Base-by-base conservation (phyloP, 1,140 invertebrate species). In the Meloidogyne exigua region DNA sequence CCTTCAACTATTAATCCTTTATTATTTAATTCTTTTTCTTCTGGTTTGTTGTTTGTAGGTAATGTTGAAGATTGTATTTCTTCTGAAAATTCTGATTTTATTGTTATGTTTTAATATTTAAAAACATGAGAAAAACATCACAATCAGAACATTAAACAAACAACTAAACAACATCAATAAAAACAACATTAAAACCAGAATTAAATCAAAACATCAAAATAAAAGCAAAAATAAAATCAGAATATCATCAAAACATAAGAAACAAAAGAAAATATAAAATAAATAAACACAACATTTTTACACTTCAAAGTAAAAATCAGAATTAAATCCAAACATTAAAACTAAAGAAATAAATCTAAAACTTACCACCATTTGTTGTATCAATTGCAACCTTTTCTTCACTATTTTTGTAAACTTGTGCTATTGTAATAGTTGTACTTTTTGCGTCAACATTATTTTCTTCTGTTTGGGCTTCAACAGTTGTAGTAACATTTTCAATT, bases 401-500 rank as follows among this genome's bases (percentile, higher is more conserved):
- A 13, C 36, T 23, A 68, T 68, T 28, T 32, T 36, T 69, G n/a
- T 69, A 39, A 69, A 25, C 15, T 69, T 39, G 68, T 15, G 62
- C 63, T 5, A 23, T 66, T 36, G n/a, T 36, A 63, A 36, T 42
- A 25, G 62, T 78, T 3, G 62, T 67, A 42, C 44, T 64, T n/a
- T 62, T 63, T 21, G 23, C n/a, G 42, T 67, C 49, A 2, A 39
- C 4, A 49, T n/a, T 28, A 12, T 64, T 74, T 75, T 44, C 63
- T 76, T 68, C 68, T 26, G 76, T n/a, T 68, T 57, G 69, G 32
- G 68, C 23, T 65, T 36, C 32, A 15, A 28, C 28, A 26, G n/a
- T 62, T 39, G 62, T 28, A 25, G 0, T 66, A 15, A 23, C 21
- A 13, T 26, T 23, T 64, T 71, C 68, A 23, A 12, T 72, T 66